A percentile compares a stretch with the other conserved stretches of the same genome.
These are phyloP conservation scores for Nephrotoma appendiculata DNA, from an alignment of 2,888 invertebrate species.

Conservation along the genomic window DNA sequence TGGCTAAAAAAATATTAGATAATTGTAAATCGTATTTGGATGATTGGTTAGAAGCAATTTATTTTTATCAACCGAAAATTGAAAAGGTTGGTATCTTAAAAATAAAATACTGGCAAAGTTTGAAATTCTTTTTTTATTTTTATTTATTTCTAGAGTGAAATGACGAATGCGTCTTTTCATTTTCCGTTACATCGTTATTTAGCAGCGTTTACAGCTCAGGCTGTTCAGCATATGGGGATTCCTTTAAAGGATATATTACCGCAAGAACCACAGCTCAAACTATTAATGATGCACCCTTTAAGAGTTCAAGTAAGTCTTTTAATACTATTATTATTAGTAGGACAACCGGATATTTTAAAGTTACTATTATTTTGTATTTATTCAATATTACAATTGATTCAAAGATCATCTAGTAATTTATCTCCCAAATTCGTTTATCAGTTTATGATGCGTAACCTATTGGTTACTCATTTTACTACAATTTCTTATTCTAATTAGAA, in stretches of 20 bases:
- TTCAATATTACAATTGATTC: no score
- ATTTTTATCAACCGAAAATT: slow-evolving; percentile 51
- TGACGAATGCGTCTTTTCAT: slow-evolving; percentile 87
- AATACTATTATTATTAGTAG: background rate
- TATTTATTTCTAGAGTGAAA: slow-evolving; percentile 46
- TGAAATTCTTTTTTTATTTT: slow-evolving; percentile 6
- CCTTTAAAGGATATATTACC: slow-evolving; percentile 67
- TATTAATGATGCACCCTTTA: slow-evolving; percentile 82
- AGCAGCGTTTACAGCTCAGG: slow-evolving; percentile 74
- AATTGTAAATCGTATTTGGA: slow-evolving; percentile 66
- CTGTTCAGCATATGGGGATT: slow-evolving; percentile 64
- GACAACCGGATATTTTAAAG: background rate
- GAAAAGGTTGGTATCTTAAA: slow-evolving; percentile 36
- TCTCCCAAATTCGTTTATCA: no score
- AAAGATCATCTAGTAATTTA: no score
- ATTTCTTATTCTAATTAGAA: no score
- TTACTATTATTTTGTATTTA: background rate
- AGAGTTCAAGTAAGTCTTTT: slow-evolving; percentile 66
- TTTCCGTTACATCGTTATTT: slow-evolving; percentile 92
- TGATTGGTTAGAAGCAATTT: slow-evolving; percentile 79
- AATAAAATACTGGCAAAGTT: background rate
- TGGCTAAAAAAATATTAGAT: slow-evolving; percentile 60
- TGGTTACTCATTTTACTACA: no score
- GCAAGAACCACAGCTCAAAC: slow-evolving; percentile 57
- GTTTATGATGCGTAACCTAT: no score